Percentiles rank a stretch among this genome's conserved stretches.
These are phyloP conservation scores for Chlamydotis undulata DNA, from an alignment of 2,113 vertebrate species.

Conservation along the genomic window DNA sequence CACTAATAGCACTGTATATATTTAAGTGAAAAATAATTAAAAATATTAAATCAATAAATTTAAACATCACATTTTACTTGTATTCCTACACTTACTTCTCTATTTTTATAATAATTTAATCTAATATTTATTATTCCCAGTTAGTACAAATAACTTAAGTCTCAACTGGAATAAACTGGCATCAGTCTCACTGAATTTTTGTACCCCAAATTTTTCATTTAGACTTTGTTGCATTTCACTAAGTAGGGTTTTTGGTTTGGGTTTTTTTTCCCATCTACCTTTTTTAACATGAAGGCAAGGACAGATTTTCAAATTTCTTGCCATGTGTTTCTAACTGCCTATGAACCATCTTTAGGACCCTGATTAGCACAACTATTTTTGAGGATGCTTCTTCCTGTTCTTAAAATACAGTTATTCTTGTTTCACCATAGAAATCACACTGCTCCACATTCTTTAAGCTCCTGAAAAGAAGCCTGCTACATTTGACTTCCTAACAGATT, in stretches of 20 bases:
- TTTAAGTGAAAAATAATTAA: neutral
- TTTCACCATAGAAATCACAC: neutral
- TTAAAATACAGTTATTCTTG: neutral
- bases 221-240: neutral
- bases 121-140: neutral
- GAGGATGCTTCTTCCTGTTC: neutral
- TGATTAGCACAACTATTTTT: constrained; percentile 17
- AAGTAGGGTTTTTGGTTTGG: neutral
- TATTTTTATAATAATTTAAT: neutral
- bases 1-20: neutral
- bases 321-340: neutral
- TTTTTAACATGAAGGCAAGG: neutral
- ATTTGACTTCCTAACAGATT: neutral
- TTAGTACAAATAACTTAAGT: neutral
- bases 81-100: neutral
- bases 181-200: neutral
- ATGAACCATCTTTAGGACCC: neutral
- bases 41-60: neutral
- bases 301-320: neutral
- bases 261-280: neutral
- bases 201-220: neutral
- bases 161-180: neutral
- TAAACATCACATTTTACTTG: neutral
- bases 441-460: neutral
- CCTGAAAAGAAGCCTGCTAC: neutral